Percentiles rank a stretch among this genome's conserved stretches.
Evolutionary conservation across 2,797 vertebrate genomes (phyloP).

Genomic region (Liasis olivaceus): DNA sequence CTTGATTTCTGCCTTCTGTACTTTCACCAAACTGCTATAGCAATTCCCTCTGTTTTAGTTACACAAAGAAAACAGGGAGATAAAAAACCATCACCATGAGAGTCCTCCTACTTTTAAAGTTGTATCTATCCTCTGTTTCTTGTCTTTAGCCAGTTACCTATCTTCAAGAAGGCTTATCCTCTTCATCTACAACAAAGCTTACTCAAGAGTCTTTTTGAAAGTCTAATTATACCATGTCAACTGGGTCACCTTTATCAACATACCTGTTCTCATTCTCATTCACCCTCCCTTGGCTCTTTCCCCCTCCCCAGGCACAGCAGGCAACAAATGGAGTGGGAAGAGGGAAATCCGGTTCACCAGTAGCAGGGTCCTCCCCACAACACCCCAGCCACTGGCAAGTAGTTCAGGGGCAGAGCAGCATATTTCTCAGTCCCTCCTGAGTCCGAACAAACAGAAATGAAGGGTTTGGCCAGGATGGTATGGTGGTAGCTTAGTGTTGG

Average conservation of each 20-base stretch:
- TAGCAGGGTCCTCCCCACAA: neutral
- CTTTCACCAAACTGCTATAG: neutral
- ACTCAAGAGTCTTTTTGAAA: neutral
- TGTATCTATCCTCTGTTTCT: neutral
- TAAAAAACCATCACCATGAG: neutral
- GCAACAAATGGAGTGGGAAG: neutral
- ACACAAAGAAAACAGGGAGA: neutral
- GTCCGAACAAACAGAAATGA: neutral
- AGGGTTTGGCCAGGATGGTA: neutral
- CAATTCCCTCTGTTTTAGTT: neutral
- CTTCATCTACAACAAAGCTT: neutral
- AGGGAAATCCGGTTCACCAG: neutral
- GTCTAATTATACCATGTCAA: neutral
- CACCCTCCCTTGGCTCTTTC: neutral
- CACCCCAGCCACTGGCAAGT: neutral
- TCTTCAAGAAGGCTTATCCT: neutral
- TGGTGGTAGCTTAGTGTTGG: neutral
- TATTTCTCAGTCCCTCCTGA: neutral
- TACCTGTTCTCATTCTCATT: neutral
- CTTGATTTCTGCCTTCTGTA: neutral
- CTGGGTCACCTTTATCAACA: neutral
- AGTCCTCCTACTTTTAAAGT: neutral
- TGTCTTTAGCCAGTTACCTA: neutral
- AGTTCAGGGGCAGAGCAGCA: neutral
- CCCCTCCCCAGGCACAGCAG: neutral